Evolutionary conservation across 1,140 invertebrate species (phyloP), one percentile per base, ranked within the genome.

Genomic region (Oryzaephilus surinamensis): DNA sequence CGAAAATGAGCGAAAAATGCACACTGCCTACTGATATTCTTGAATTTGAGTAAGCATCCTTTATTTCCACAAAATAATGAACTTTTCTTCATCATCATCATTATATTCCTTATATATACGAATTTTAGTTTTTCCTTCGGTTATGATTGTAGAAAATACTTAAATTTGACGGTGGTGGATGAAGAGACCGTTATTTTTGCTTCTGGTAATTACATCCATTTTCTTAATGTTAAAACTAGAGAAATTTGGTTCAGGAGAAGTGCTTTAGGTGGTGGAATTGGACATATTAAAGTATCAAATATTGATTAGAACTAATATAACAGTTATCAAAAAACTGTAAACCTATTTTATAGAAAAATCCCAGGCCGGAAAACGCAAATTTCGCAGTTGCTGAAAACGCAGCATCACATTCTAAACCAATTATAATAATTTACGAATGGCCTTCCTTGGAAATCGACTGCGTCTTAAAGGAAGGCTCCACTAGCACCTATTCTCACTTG

Each of bases 361-460:
- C n/a, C n/a, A n/a, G 21, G n/a, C 21, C 5, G 12, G 16, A 18
- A 6, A 29, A 7, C 5, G 3, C 13, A n/a, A 3, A 5, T 24
- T 21, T 41, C 27, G 13, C 23, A 37, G 6, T 29, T 13, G 88
- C 72, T 7, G 87, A 92, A 65, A 89, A 85, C 54, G 10, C n/a
- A n/a, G n/a, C n/a, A n/a, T n/a, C n/a, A n/a, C n/a, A n/a, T n/a
- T n/a, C n/a, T n/a, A 8, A 4, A n/a, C 86, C 89, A 0, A 66
- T 79, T 16, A 83, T 93, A 44, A 74, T 86, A 14, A 74, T 93
- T 16, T 92, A 89, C 55, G 74, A 79, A 33, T 92, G 81, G 77
- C 86, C 87, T 0, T 71, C 70, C 26, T 69, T 89, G 58, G 67
- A 81, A 38, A 73, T 87, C 5, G 67, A 84, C 23, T 71, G 76